Evolutionary conservation across 2,888 invertebrate species (phyloP).

Genomic region (Nymphalis urticae): DNA sequence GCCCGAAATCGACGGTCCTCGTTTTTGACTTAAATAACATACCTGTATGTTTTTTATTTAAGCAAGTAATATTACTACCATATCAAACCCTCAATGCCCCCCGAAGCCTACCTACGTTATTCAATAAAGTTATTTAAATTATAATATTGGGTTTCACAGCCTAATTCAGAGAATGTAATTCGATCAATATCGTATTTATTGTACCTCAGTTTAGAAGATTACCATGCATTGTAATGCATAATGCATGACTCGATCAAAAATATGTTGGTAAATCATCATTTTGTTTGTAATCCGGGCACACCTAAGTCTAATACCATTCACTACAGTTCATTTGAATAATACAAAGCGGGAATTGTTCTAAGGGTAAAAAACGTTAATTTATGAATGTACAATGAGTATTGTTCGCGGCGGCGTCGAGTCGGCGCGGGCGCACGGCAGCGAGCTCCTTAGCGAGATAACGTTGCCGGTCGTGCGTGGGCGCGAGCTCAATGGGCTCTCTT

Average conservation of each 20-base stretch:
- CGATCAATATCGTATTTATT: background rate
- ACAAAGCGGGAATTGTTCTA: slow-evolving; percentile 53
- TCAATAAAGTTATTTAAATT: slow-evolving; percentile 14
- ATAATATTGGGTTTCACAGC: background rate
- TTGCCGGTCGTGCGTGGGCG: slow-evolving; percentile 69
- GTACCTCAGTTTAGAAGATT: slow-evolving; percentile 21
- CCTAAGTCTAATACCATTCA: slow-evolving; percentile 52
- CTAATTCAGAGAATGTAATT: background rate
- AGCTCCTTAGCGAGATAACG: slow-evolving; percentile 53
- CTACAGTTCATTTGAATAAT: slow-evolving; percentile 61
- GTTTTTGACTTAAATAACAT: slow-evolving; percentile 70
- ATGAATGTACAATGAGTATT: slow-evolving; percentile 59
- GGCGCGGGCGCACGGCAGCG: slow-evolving; percentile 47
- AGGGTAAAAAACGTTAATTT: slow-evolving; percentile 57
- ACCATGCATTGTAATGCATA: slow-evolving; percentile 43
- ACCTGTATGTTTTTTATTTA: slow-evolving; percentile 62
- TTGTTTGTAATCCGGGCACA: slow-evolving; percentile 47
- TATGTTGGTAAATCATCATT: slow-evolving; percentile 42
- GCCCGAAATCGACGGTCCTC: slow-evolving; percentile 63
- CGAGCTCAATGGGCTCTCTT: slow-evolving; percentile 77
- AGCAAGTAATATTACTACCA: slow-evolving; percentile 55
- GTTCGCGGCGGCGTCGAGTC: slow-evolving; percentile 49
- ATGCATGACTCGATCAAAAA: slow-evolving; percentile 42
- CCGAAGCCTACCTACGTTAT: background rate
- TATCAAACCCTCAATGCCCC: slow-evolving; percentile 31